phyloP scores from a whole-genome alignment of 2,113 vertebrate species.

The Conger conger region DNA sequence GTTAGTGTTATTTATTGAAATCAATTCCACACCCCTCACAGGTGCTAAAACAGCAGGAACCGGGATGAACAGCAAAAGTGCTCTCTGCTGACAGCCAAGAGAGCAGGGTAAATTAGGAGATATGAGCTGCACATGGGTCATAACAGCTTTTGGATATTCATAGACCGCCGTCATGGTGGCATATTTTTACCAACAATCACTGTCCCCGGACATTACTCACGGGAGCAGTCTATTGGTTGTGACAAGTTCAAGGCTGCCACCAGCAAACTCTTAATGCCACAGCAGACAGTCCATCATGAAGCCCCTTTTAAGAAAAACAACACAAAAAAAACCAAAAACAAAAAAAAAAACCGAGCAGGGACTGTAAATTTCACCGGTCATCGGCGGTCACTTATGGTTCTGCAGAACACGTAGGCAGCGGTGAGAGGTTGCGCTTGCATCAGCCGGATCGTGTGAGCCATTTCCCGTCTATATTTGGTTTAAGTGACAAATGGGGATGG shows the following conservation, averaged over 20 bases:
- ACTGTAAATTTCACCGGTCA: background rate
- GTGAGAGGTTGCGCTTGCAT: background rate
- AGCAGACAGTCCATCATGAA: background rate
- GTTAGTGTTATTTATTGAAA: slow-evolving; percentile 48
- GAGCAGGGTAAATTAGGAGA: slow-evolving; percentile 12
- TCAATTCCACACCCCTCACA: slow-evolving; percentile 31
- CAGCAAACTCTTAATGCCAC: background rate
- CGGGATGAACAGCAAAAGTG: slow-evolving; percentile 7
- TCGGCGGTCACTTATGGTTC: background rate
- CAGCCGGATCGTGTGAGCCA: background rate
- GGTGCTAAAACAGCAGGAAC: slow-evolving; percentile 43
- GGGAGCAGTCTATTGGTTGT: background rate
- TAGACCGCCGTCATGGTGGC: background rate
- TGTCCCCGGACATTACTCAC: background rate
- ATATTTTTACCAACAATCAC: slow-evolving; percentile 12
- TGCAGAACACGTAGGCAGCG: background rate
- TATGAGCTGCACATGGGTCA: background rate
- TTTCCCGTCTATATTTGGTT: background rate
- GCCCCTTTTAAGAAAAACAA: too few relatives aligned
- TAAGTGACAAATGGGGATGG: background rate
- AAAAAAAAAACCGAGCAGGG: background rate
- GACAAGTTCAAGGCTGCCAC: background rate
- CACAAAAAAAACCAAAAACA: background rate
- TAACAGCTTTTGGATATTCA: slow-evolving; percentile 15
- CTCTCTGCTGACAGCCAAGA: background rate